Base-by-base conservation (phyloP, 2,113 vertebrate species). In the Nannobrachium achirus region DNA sequence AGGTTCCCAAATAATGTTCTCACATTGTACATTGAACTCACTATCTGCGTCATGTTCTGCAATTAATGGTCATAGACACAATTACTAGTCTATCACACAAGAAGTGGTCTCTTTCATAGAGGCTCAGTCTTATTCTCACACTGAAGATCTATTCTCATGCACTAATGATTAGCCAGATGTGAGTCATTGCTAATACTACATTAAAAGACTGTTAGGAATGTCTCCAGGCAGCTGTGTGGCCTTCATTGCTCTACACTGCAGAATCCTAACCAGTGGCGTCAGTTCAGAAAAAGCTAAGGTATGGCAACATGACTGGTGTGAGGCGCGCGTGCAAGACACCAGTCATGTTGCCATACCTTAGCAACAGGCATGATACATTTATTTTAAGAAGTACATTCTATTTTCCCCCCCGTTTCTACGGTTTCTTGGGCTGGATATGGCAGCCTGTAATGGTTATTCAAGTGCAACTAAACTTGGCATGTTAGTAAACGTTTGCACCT, bases 11-110 rank as follows among this genome's bases (percentile, higher is more conserved):
- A 65, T 59, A 55, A 74, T 53, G 66, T 66, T 66, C 18, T 79
- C 72, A 46, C 50, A 68, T 44, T 58, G 73, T 62, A 72, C 60
- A 69, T 58, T 63, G 52, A 59, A 73, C 56, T n/a, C n/a, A n/a
- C n/a, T n/a, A n/a, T n/a, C 73, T 65, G 78, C 48, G 76, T 85
- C 82, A 84, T 80, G 79, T 74, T 70, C 72, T 64, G 56, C 75
- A 69, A 82, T 84, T 78, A 79, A 79, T 71, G 56, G 71, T 48
- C 75, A 83, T 19, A 41, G 82, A 84, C 71, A 89, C 86, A 86
- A 83, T 78, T 56, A 76, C 66, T 82, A 79, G 76, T 89, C 86
- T 81, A 84, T 89, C 68, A 75, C 8, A 81, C 82, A 77, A 66
- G 56, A 71, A 76, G 63, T 55, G 40, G 57, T 44, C 46, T 59